A percentile compares a stretch with the other conserved stretches of the same genome.
phyloP scores from a whole-genome alignment of 1,140 invertebrate genomes.

The Platorchestia sp. region DNA sequence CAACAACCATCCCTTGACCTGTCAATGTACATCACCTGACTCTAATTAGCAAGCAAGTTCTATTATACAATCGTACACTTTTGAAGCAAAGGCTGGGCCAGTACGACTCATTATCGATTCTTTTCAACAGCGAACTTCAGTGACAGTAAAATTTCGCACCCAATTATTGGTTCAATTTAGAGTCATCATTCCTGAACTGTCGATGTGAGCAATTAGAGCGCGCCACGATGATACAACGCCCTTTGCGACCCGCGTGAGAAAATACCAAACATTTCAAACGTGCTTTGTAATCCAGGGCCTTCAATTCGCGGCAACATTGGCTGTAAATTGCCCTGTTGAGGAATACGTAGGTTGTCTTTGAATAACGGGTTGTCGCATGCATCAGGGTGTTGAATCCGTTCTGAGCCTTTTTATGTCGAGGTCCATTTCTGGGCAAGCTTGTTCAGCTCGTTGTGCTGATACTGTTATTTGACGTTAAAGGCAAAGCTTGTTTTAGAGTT shows the following conservation, averaged over 20 bases:
- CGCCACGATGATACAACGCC: not conserved
- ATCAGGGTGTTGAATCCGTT: not conserved
- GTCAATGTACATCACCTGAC: not conserved
- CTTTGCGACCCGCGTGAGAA: not conserved
- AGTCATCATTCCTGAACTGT: not conserved
- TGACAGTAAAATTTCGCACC: not conserved
- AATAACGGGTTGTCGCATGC: not conserved
- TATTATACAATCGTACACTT: not conserved
- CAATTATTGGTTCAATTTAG: slow-evolving; percentile 1
- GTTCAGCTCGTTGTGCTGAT: too few species aligned
- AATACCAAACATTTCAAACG: not conserved
- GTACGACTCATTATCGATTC: not conserved
- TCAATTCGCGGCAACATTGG: not conserved
- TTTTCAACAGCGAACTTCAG: not conserved
- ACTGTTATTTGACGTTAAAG: too few species aligned
- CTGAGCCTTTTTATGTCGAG: too few species aligned
- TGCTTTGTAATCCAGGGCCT: not conserved
- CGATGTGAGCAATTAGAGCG: not conserved
- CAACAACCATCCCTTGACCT: not conserved
- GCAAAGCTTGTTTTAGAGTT: too few species aligned
- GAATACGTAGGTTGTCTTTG: not conserved
- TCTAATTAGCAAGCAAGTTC: not conserved
- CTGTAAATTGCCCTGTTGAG: not conserved
- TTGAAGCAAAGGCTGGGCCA: not conserved
- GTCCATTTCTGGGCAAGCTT: too few species aligned